A percentile compares a stretch with the other conserved stretches of the same genome.
These are phyloP conservation scores for Tragelaphus buxtoni DNA, from an alignment of 2,113 vertebrate genomes.

Conservation along the genomic window DNA sequence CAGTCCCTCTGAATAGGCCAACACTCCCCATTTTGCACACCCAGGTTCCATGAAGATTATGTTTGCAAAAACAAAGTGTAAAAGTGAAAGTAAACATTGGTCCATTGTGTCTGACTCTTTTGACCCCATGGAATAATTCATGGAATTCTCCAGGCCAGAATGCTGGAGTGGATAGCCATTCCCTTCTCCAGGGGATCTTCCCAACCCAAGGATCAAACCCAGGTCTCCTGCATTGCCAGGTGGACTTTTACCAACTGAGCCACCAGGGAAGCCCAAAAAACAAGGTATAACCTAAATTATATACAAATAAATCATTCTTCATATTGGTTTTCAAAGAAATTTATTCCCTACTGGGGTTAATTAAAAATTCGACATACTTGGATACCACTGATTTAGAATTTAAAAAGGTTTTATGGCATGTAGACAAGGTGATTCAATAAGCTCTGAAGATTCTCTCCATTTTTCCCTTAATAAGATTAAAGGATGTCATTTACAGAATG, in stretches of 20 bases:
- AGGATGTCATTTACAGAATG: neutral
- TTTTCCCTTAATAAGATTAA: neutral
- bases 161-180: neutral
- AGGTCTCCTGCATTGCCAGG: neutral
- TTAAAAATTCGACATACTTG: neutral
- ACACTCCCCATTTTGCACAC: neutral
- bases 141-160: neutral
- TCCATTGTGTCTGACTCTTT: neutral
- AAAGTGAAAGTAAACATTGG: accelerated
- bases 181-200: neutral
- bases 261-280: neutral
- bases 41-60: neutral
- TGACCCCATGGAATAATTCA: neutral
- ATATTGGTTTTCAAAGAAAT: neutral
- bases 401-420: neutral
- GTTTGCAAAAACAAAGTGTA: neutral
- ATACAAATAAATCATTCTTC: neutral
- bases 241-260: neutral
- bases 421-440: neutral
- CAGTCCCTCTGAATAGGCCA: neutral
- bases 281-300: neutral
- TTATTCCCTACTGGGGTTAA: neutral
- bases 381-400: neutral
- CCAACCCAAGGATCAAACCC: neutral
- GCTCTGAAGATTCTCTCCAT: neutral